These are phyloP conservation scores for Papilio elwesi DNA, from an alignment of 2,888 invertebrate species.

Conservation along the genomic window DNA sequence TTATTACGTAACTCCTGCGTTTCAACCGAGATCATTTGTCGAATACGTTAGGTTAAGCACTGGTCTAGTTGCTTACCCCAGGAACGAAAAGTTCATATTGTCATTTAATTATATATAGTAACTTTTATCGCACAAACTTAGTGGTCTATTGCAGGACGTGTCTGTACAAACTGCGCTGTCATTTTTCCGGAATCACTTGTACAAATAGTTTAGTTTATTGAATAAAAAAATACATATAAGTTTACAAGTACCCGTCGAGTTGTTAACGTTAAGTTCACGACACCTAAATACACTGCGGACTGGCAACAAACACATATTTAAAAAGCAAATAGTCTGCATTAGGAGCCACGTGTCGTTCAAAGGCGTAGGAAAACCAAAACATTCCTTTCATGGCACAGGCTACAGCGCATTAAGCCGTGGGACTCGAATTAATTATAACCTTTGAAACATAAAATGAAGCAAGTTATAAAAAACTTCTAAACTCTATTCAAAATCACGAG, in stretches of 20 bases:
- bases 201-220: not conserved
- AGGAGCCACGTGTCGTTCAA: slow-evolving; percentile 27
- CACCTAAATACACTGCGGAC: not conserved
- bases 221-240: not conserved
- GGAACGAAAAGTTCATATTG: no score
- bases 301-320: slow-evolving; percentile 26
- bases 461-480: slow-evolving; percentile 22
- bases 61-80: no score
- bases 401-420: slow-evolving; percentile 30
- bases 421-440: slow-evolving; percentile 41
- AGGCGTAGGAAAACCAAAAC: slow-evolving; percentile 34
- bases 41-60: no score
- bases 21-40: no score
- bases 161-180: not conserved
- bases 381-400: slow-evolving; percentile 29
- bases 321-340: slow-evolving; percentile 29
- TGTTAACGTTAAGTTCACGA: no score
- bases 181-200: not conserved
- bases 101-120: no score
- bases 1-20: no score
- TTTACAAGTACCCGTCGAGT: not conserved
- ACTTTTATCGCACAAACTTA: no score
- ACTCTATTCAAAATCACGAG: slow-evolving; percentile 20
- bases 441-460: slow-evolving; percentile 39
- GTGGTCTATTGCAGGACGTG: no score